Evolutionary conservation across 1,140 invertebrate genomes (phyloP).

Genomic region (Drosophila neocordata): DNA sequence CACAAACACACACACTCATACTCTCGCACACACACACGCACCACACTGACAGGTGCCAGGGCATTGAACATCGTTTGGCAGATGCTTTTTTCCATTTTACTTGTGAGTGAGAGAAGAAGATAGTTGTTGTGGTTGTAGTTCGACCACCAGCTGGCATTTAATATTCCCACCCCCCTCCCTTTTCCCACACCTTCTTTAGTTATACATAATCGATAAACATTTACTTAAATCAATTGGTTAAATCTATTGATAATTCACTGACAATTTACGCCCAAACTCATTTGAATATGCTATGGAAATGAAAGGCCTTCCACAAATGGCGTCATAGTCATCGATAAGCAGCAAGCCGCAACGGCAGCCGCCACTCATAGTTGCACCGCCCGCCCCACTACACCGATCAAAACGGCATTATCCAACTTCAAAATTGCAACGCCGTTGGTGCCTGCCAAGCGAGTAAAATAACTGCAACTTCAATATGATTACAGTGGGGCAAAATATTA

Average conservation of each 20-base stretch:
- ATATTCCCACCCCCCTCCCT: not conserved
- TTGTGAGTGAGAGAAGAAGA: conserved; percentile 2
- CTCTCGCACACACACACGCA: not conserved
- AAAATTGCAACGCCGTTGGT: conserved; percentile 58
- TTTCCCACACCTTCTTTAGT: not conserved
- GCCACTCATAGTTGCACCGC: not conserved
- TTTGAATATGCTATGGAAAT: conserved; percentile 14
- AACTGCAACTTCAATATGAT: conserved; percentile 35
- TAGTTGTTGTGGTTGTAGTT: conserved; percentile 18
- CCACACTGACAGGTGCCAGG: conserved; percentile 69
- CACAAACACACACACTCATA: conserved; percentile 18
- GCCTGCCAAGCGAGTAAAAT: conserved; percentile 56
- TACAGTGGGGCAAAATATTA: conserved; percentile 15
- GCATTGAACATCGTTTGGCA: conserved; percentile 74
- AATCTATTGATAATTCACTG: conserved; percentile 71
- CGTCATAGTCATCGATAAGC: conserved; percentile 54
- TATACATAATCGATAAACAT: conserved; percentile 49
- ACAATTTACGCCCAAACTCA: conserved; percentile 47
- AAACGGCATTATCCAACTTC: conserved; percentile 45
- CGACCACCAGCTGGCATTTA: conserved; percentile 37
- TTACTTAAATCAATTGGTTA: conserved; percentile 48
- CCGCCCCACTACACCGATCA: not conserved
- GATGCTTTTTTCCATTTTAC: conserved; percentile 14
- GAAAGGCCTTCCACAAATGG: conserved; percentile 20
- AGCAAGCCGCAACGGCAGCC: not conserved